Evolutionary conservation across 2,888 invertebrate genomes (phyloP), one percentile per base, ranked within the genome.

Genomic region (Trissolcus japonicus): DNA sequence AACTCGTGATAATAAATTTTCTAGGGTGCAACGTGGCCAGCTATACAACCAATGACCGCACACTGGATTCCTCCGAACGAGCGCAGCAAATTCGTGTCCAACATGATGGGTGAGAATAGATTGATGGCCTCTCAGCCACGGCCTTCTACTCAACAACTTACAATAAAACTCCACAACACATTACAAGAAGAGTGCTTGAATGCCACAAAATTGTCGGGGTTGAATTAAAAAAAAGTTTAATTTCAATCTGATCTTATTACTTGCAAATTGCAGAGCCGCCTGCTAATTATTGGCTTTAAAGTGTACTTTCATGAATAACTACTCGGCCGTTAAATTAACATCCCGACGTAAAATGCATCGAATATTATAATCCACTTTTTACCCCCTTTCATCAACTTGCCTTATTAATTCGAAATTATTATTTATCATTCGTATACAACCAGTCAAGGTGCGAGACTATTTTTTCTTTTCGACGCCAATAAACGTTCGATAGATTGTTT

Each of bases 61-160:
- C 94, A 94, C 79, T 98, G 98, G 98, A 95, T 98, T 73, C 98
- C 98, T 6, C 97, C 97, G 11, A 92, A 95, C 91, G 98, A 98
- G 87, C 92, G 98, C 80, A 96, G 96, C 51, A 96, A 96, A 89
- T 95, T 98, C 89, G 95, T 97, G 89, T 95, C 97, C 7, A 95
- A 96, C 85, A 95, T 96, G 95, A 95, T 96, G 66, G 71, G 69
- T 76, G 57, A 56, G 60, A 51, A 51, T 51, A 46, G 46, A 46
- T 16, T 46, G 16, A 46, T 46, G 1, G 16, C 46, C 35, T 35
- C 35, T 35, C 35, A 35, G 48, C 35, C 35, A 55, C 21, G 41
- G 53, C 74, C 67, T 43, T 61, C 57, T 25, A 4, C 48, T 51
- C 46, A 4, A 46, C 35, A 56, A 51, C 51, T 48, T 46, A 53